A percentile compares a stretch with the other conserved stretches of the same genome.
These are phyloP conservation scores for Linurgus olivaceus DNA, from an alignment of 2,797 vertebrate genomes.

Conservation along the genomic window DNA sequence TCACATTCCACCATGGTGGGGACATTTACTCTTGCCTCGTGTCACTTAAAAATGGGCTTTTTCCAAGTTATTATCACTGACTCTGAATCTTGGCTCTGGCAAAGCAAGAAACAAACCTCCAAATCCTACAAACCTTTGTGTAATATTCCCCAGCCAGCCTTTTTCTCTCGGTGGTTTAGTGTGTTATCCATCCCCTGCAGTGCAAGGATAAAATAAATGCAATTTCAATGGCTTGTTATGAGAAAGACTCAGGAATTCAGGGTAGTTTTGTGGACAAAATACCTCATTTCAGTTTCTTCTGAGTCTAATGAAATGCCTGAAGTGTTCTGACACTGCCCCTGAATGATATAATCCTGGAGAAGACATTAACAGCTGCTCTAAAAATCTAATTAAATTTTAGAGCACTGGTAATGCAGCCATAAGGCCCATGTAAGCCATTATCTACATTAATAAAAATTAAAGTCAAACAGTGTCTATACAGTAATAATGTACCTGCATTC, in stretches of 20 bases:
- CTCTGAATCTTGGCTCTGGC: not conserved
- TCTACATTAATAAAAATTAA: conserved; percentile 79
- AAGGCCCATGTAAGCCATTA: conserved; percentile 78
- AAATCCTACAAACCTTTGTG: not conserved
- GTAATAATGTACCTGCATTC: conserved; percentile 58
- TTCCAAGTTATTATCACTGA: not conserved
- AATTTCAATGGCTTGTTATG: not conserved
- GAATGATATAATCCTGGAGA: conserved; percentile 71
- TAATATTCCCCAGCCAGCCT: not conserved
- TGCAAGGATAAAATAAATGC: not conserved
- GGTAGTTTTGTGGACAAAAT: not conserved
- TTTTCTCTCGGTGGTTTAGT: not conserved
- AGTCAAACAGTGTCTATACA: conserved; percentile 63
- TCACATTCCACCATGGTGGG: not conserved
- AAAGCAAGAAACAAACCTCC: not conserved
- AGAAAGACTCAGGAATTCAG: not conserved
- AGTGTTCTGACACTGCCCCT: conserved; percentile 55
- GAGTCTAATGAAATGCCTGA: conserved; percentile 74
- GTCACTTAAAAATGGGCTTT: not conserved
- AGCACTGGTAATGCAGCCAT: conserved; percentile 69
- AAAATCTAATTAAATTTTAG: conserved; percentile 82
- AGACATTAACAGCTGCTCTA: conserved; percentile 74
- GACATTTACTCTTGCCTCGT: not conserved
- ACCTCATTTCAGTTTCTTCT: conserved; percentile 18
- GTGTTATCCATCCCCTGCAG: not conserved